Conservation (phyloP, 2,113 vertebrate genomes). For the Takifugu flavidus region DNA sequence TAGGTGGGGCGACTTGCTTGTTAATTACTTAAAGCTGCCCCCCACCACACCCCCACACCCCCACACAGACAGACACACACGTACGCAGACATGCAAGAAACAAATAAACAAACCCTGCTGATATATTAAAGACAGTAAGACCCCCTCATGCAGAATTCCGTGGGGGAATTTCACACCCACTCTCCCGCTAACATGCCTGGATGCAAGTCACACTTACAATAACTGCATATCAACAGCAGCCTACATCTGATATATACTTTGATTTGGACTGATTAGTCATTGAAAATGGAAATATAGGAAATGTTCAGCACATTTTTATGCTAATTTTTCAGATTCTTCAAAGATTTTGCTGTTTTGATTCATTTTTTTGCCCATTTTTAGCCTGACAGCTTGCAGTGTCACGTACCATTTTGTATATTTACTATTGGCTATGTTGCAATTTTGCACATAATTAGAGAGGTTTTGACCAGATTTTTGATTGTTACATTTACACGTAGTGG, state of each 20-base stretch:
- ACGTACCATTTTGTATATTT: too few species aligned
- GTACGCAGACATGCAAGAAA: not conserved
- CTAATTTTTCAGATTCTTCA: too few species aligned
- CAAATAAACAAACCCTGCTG: constrained; percentile 49
- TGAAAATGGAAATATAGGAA: not conserved
- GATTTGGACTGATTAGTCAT: not conserved
- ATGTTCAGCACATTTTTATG: too few species aligned
- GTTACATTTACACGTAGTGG: too few species aligned
- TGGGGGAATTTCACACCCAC: not conserved
- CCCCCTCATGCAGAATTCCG: not conserved
- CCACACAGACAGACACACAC: constrained; percentile 9
- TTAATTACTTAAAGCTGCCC: constrained; percentile 66
- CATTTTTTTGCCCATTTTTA: too few species aligned
- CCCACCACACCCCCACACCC: constrained; percentile 9
- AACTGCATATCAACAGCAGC: not conserved
- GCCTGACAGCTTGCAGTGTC: too few species aligned
- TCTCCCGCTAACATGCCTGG: not conserved
- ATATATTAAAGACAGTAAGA: constrained; percentile 7
- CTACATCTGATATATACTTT: not conserved
- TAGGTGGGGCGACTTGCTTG: constrained; percentile 59
- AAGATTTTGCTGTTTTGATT: too few species aligned
- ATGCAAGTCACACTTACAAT: too few species aligned
- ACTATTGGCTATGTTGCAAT: too few species aligned
- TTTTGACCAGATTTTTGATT: too few species aligned
- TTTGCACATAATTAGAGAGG: too few species aligned